phyloP scores from a whole-genome alignment of 2,113 vertebrate genomes.

The Poeciliopsis turrubarensis region DNA sequence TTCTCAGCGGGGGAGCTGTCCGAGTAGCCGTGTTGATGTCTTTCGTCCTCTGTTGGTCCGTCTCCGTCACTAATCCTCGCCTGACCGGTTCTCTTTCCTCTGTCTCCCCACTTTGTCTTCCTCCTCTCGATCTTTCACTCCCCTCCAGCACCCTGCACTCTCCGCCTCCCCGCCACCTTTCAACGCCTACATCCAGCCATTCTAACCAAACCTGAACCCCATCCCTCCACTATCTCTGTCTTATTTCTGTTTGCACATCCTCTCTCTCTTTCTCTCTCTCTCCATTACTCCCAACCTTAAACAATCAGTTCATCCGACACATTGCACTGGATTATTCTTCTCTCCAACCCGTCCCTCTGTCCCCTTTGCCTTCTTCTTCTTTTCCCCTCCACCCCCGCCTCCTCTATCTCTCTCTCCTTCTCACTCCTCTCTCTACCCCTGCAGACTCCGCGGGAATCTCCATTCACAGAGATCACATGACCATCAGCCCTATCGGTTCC shows the following conservation, averaged over 20 bases:
- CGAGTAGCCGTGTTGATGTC: conserved; percentile 18
- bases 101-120: conserved; percentile 66
- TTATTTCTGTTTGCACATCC: conserved; percentile 56
- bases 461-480: conserved; percentile 87
- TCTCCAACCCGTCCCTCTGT: conserved; percentile 59
- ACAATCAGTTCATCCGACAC: conserved; percentile 33
- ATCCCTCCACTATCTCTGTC: conserved; percentile 43
- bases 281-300: background rate
- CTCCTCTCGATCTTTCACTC: conserved; percentile 63
- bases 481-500: conserved; percentile 85
- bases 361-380: conserved; percentile 25
- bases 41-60: conserved; percentile 56
- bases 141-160: conserved; percentile 70
- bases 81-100: conserved; percentile 64
- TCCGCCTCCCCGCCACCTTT: conserved; percentile 65
- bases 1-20: conserved; percentile 9
- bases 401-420: conserved; percentile 45
- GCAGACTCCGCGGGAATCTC: conserved; percentile 81
- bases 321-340: conserved; percentile 69
- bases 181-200: conserved; percentile 74
- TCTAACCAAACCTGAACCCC: conserved; percentile 55
- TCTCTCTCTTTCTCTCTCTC: conserved; percentile 14
- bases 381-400: conserved; percentile 24
- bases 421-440: conserved; percentile 72
- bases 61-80: conserved; percentile 68